A percentile compares a stretch with the other conserved stretches of the same genome.
These are phyloP conservation scores for Philereme vetulata DNA, from an alignment of 2,888 invertebrate species.

Conservation along the genomic window DNA sequence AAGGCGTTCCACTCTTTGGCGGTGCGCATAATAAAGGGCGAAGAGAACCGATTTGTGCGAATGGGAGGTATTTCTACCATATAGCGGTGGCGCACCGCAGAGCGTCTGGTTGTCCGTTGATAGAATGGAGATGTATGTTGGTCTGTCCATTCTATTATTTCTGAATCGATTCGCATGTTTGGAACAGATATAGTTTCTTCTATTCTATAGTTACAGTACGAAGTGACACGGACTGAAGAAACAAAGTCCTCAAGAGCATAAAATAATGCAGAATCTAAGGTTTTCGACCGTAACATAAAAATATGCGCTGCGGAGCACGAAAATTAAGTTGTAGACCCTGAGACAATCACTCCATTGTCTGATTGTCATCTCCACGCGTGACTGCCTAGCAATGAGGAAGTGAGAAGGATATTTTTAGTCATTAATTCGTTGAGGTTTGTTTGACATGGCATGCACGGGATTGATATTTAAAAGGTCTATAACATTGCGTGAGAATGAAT, in stretches of 20 bases:
- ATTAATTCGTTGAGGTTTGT: constrained; percentile 3
- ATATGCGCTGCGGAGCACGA: constrained; percentile 14
- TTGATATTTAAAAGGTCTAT: constrained; percentile 9
- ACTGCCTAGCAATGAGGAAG: constrained; percentile 27
- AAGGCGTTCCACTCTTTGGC: too few species aligned
- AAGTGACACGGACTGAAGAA: too few species aligned
- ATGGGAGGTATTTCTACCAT: too few species aligned
- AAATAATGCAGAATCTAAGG: not conserved
- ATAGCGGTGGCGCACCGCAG: too few species aligned
- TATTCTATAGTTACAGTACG: too few species aligned
- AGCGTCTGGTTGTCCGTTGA: too few species aligned
- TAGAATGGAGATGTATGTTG: too few species aligned
- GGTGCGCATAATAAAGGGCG: too few species aligned
- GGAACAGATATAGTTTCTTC: too few species aligned
- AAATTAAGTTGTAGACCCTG: constrained; percentile 22
- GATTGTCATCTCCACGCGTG: constrained; percentile 26
- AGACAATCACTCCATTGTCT: constrained; percentile 16
- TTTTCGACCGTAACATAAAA: constrained; percentile 16
- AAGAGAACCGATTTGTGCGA: too few species aligned
- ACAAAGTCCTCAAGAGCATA: not conserved
- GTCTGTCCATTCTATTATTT: too few species aligned
- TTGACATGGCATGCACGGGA: constrained; percentile 8
- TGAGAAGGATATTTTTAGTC: constrained; percentile 7
- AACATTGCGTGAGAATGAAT: constrained; percentile 4
- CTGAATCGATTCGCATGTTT: too few species aligned